Evolutionary conservation across 2,888 invertebrate species (phyloP), one percentile per base, ranked within the genome.

Genomic region (Macrophya annulata): DNA sequence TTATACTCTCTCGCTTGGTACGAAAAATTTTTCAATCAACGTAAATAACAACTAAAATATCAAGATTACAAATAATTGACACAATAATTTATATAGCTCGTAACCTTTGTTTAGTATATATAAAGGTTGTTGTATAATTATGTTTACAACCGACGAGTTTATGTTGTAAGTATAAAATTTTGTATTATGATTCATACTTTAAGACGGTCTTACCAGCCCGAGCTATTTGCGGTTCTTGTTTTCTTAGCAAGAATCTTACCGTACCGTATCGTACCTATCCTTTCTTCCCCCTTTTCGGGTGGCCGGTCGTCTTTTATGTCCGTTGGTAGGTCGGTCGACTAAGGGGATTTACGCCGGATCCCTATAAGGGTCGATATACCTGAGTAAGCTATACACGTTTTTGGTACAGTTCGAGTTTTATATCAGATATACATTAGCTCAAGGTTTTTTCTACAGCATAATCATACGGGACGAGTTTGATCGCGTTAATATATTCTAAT

Each of bases 281-380:
- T 21, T 74, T 12, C 51, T 31, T 77, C 37, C 17, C n/a, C 45
- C 72, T 45, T 74, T 74, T 74, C 45, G 25, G n/a, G 43, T 25
- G 21, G 15, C 72, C 72, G 72, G 72, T 45, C 72, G 72, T 74
- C 21, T 74, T 74, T 45, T 74, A 21, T 74, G 72, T 74, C 45
- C 17, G 21, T 74, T 21, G 72, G 45, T 74, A 21, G 21, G 45
- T 45, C 72, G 72, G 72, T 45, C 45, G 72, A 45, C 45, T 45
- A 43, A 43, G 72, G 72, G 72, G 45, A 74, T 74, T 74, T 12
- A 74, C 72, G 40, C 21, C 72, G 45, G 45, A 72, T 72, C 43
- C 5, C 72, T 45, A 55, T 55, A 55, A 62, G 72, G 72, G 72
- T 74, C 72, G 72, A 45, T 74, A 74, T 74, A 74, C 43, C 72